A percentile compares a stretch with the other conserved stretches of the same genome.
These are phyloP conservation scores for Malurus leucopterus DNA, from an alignment of 2,797 vertebrate genomes.

Conservation along the genomic window DNA sequence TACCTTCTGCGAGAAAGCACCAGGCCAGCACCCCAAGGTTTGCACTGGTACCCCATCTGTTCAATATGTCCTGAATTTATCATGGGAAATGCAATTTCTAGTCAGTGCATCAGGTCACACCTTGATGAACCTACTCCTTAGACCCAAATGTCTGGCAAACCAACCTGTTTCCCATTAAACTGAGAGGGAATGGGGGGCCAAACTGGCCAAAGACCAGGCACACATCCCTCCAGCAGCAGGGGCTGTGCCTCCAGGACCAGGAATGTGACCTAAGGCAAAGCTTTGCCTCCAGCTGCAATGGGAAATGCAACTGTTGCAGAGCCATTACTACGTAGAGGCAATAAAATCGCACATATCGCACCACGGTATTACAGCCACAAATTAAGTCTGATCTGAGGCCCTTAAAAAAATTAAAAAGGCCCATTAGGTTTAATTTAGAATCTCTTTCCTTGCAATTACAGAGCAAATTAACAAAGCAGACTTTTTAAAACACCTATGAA, in stretches of 20 bases:
- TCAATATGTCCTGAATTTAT: neutral
- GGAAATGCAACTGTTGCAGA: neutral
- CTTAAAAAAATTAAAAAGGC: neutral
- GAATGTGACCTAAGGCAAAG: neutral
- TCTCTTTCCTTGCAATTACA: slow-evolving; percentile 3
- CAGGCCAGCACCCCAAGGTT: neutral
- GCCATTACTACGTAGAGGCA: neutral
- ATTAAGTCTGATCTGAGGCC: neutral
- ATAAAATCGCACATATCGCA: neutral
- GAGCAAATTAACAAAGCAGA: slow-evolving; percentile 50
- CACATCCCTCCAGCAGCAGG: neutral
- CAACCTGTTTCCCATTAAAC: neutral
- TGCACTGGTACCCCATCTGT: neutral
- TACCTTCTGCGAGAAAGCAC: neutral
- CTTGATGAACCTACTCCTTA: neutral
- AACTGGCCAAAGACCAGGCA: neutral
- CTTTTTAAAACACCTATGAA: slow-evolving; percentile 42
- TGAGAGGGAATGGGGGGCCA: accelerated
- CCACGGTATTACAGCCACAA: neutral
- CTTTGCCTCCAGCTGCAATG: neutral
- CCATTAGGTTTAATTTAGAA: slow-evolving; percentile 42
- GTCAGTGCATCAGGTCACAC: neutral
- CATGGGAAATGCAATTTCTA: neutral
- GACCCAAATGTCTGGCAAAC: neutral
- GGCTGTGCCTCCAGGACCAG: neutral